A percentile compares a stretch with the other conserved stretches of the same genome.
These are phyloP conservation scores for Anthoptus insignis DNA, from an alignment of 2,888 invertebrate species.

Conservation along the genomic window DNA sequence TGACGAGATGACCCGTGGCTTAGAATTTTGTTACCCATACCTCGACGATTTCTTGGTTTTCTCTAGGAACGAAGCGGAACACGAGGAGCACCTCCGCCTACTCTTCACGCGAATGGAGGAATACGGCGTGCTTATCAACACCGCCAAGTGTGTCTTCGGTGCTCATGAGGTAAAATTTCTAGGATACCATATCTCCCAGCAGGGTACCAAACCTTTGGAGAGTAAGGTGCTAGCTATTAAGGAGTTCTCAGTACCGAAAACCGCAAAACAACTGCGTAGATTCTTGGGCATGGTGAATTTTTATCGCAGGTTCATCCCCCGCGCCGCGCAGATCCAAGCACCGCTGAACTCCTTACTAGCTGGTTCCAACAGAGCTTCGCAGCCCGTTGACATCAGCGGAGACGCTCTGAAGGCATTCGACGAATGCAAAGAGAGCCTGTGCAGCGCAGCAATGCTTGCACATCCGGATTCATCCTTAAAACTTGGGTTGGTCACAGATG, in stretches of 20 bases:
- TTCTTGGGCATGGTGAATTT: slow-evolving; percentile 44
- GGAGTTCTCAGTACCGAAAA: slow-evolving; percentile 35
- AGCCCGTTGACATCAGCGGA: slow-evolving; percentile 48
- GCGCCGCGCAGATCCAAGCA: slow-evolving; percentile 52
- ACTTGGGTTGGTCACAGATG: slow-evolving; percentile 18
- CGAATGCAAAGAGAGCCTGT: slow-evolving; percentile 52
- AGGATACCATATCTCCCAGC: slow-evolving; percentile 43
- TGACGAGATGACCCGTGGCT: slow-evolving; percentile 46
- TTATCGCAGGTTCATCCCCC: slow-evolving; percentile 40
- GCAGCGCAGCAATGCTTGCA: slow-evolving; percentile 28
- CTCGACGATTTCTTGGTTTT: slow-evolving; percentile 57
- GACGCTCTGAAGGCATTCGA: slow-evolving; percentile 49
- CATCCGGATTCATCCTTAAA: slow-evolving; percentile 6
- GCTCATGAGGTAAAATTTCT: slow-evolving; percentile 45
- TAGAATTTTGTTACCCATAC: slow-evolving; percentile 52
- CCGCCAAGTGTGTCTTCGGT: slow-evolving; percentile 50
- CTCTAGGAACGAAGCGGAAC: slow-evolving; percentile 40
- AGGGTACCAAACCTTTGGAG: slow-evolving; percentile 55
- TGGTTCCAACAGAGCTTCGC: slow-evolving; percentile 53
- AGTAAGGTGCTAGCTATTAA: slow-evolving; percentile 52
- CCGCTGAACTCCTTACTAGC: slow-evolving; percentile 53
- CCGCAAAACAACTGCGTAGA: slow-evolving; percentile 50
- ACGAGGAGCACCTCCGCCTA: slow-evolving; percentile 45
- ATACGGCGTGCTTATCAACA: slow-evolving; percentile 49
- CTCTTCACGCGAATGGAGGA: slow-evolving; percentile 45